Conservation (phyloP, 2,113 vertebrate species). For the Azemiops feae region DNA sequence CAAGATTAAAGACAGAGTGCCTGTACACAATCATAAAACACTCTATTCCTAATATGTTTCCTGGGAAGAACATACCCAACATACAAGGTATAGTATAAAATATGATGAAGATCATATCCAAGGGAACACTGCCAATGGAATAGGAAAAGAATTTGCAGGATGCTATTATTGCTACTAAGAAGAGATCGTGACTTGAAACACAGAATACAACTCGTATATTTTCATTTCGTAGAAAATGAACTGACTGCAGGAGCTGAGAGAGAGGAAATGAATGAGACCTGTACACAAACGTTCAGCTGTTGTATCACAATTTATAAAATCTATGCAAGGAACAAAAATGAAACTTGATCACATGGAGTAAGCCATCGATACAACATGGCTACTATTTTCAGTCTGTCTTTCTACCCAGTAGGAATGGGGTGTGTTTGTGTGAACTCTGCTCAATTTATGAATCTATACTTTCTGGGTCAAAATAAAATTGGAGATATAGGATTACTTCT, state of each 20-base stretch:
- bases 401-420: neutral
- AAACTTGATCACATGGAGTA: neutral
- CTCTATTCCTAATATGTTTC: neutral
- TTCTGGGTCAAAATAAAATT: neutral
- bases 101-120: neutral
- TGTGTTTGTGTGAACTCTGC: neutral
- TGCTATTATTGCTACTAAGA: neutral
- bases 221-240: neutral
- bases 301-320: neutral
- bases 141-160: neutral
- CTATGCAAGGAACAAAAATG: neutral
- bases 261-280: neutral
- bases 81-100: neutral
- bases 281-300: neutral
- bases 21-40: neutral
- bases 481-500: neutral
- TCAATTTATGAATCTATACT: neutral
- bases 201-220: neutral
- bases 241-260: neutral
- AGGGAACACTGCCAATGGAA: neutral
- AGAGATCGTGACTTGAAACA: neutral
- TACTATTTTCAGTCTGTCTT: neutral
- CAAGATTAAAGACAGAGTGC: neutral
- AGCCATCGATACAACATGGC: too few relatives aligned
- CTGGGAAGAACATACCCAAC: neutral